These are phyloP conservation scores for Scopus umbretta DNA, from an alignment of 2,113 vertebrate genomes.

Conservation along the genomic window DNA sequence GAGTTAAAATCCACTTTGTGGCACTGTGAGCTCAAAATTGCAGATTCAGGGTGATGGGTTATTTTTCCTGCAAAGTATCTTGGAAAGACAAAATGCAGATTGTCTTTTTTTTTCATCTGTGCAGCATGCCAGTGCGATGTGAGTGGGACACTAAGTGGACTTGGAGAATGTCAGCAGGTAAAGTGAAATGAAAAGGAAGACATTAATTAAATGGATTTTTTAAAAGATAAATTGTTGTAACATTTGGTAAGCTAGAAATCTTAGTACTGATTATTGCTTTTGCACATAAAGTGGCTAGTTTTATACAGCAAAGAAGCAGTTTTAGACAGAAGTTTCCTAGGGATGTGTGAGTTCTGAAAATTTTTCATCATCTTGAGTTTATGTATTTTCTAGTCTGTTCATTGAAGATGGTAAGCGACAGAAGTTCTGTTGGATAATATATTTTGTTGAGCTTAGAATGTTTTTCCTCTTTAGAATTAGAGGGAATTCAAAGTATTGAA, in stretches of 20 bases:
- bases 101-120: not conserved
- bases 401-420: not conserved
- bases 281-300: not conserved
- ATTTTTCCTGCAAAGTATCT: not conserved
- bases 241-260: not conserved
- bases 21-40: not conserved
- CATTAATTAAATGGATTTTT: not conserved
- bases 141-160: slow-evolving; percentile 85
- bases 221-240: not conserved
- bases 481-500: not conserved
- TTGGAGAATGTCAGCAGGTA: slow-evolving; percentile 89
- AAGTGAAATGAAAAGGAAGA: not conserved
- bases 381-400: not conserved
- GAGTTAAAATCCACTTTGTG: not conserved
- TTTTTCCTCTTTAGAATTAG: not conserved
- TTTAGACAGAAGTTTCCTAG: not conserved
- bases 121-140: slow-evolving; percentile 86
- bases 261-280: not conserved
- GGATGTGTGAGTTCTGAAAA: not conserved
- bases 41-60: not conserved
- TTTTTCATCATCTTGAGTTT: not conserved
- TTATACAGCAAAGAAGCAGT: not conserved
- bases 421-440: not conserved
- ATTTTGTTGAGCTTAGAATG: not conserved
- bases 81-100: not conserved